These are phyloP conservation scores for Trichomalopsis sarcophagae DNA, from an alignment of 1,140 invertebrate genomes.

Conservation along the genomic window DNA sequence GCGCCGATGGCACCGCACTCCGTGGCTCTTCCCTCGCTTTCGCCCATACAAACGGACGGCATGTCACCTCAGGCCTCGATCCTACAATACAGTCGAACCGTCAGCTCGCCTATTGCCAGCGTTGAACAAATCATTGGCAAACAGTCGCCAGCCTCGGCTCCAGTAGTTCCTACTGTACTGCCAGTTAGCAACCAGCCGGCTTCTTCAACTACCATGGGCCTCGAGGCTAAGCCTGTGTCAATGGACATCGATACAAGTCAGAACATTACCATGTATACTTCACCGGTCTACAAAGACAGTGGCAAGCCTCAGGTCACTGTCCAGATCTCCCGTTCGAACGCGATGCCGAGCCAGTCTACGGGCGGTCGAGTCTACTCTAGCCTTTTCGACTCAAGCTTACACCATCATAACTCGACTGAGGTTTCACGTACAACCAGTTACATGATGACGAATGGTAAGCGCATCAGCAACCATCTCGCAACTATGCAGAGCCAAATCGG, in stretches of 20 bases:
- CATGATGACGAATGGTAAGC: conserved; percentile 65
- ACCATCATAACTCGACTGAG: conserved; percentile 52
- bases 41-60: conserved; percentile 60
- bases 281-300: conserved; percentile 62
- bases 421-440: conserved; percentile 51
- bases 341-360: conserved; percentile 54
- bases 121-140: conserved; percentile 40
- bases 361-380: conserved; percentile 56
- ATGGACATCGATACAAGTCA: conserved; percentile 60
- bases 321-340: conserved; percentile 61
- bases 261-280: conserved; percentile 61
- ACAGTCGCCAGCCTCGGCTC: not conserved
- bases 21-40: conserved; percentile 68
- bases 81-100: conserved; percentile 48
- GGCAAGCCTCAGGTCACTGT: conserved; percentile 62
- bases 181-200: conserved; percentile 51
- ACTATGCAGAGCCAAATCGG: conserved; percentile 56
- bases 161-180: conserved; percentile 56
- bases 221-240: conserved; percentile 62
- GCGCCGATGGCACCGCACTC: conserved; percentile 66
- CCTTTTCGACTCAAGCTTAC: conserved; percentile 63
- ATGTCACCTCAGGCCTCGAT: conserved; percentile 54
- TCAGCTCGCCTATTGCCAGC: conserved; percentile 23
- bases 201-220: conserved; percentile 47
- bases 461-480: conserved; percentile 59